Percentiles rank a stretch among this genome's conserved stretches.
Conservation (phyloP, 2,797 vertebrate species). For the Melanotaenia maccullochi region DNA sequence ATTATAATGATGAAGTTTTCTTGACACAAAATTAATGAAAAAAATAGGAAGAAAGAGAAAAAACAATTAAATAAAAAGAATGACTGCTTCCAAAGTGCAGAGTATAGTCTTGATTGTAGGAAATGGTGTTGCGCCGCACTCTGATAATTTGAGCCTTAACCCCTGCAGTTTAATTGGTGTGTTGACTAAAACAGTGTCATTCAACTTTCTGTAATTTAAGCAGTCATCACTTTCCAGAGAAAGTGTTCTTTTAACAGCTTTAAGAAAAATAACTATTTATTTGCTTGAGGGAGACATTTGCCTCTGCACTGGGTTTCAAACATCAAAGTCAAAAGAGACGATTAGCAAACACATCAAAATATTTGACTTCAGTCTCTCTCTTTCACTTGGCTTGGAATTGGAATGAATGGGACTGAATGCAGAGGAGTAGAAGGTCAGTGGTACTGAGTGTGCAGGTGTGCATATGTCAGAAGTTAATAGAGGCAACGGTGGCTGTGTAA, state of each 20-base stretch:
- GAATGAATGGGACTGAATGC: constrained; percentile 48
- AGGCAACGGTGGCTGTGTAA: constrained; percentile 78
- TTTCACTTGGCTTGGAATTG: constrained; percentile 22
- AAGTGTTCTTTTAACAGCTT: constrained; percentile 8
- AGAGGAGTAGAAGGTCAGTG: constrained; percentile 70
- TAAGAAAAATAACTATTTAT: background rate
- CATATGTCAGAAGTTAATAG: constrained; percentile 83
- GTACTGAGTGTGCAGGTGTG: constrained; percentile 72
- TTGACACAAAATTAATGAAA: constrained; percentile 5
- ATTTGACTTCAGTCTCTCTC: constrained; percentile 40
- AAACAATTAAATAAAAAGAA: constrained; percentile 20
- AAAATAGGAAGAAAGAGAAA: background rate
- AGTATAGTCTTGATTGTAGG: constrained; percentile 33
- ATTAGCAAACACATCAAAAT: constrained; percentile 39
- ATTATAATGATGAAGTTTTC: constrained; percentile 8
- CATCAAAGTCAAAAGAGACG: constrained; percentile 3
- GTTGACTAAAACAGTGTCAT: constrained; percentile 37
- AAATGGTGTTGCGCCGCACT: constrained; percentile 17
- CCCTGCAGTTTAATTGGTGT: constrained; percentile 42
- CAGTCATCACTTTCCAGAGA: constrained; percentile 8
- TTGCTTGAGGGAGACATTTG: background rate
- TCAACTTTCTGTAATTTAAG: constrained; percentile 13
- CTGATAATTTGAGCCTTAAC: constrained; percentile 35
- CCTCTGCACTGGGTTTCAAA: background rate
- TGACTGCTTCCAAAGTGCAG: constrained; percentile 7